These are phyloP conservation scores for Engraulis encrasicolus DNA, from an alignment of 2,113 vertebrate species.

Conservation along the genomic window DNA sequence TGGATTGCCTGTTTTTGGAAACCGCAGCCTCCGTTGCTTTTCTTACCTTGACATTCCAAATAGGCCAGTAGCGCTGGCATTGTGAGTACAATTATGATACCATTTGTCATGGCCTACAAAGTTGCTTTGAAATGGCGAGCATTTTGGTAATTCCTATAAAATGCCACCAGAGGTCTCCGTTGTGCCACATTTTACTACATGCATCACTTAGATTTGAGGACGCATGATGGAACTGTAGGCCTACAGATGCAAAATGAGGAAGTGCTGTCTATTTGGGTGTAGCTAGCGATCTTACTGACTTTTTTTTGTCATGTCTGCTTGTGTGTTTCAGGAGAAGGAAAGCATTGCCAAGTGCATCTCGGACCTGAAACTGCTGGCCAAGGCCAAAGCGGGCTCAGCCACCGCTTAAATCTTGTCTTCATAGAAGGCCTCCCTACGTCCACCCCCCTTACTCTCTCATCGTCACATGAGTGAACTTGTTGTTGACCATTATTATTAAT, in stretches of 20 bases:
- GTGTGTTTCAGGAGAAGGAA: constrained; percentile 86
- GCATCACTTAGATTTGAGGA: too few relatives aligned
- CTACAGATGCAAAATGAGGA: not conserved
- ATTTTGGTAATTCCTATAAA: not conserved
- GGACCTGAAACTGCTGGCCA: constrained; percentile 88
- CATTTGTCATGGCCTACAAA: too few relatives aligned
- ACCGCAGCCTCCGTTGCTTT: too few relatives aligned
- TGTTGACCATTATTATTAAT: constrained; percentile 62
- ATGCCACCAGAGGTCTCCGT: constrained; percentile 32
- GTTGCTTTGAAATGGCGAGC: too few relatives aligned
- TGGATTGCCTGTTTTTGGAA: too few relatives aligned
- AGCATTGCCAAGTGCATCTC: constrained; percentile 93
- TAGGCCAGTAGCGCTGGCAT: too few relatives aligned
- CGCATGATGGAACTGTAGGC: not conserved
- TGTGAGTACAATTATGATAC: too few relatives aligned
- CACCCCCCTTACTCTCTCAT: constrained; percentile 33
- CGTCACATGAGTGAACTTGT: constrained; percentile 51
- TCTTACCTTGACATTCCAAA: too few relatives aligned
- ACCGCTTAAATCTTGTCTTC: constrained; percentile 50
- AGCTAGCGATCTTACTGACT: too few relatives aligned
- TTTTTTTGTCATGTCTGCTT: constrained; percentile 24
- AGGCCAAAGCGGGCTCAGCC: constrained; percentile 70
- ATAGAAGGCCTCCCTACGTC: constrained; percentile 40
- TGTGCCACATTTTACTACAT: not conserved
- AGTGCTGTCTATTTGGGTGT: not conserved